Evolutionary conservation across 2,888 invertebrate species (phyloP).

Genomic region (Drosophila quinaria): DNA sequence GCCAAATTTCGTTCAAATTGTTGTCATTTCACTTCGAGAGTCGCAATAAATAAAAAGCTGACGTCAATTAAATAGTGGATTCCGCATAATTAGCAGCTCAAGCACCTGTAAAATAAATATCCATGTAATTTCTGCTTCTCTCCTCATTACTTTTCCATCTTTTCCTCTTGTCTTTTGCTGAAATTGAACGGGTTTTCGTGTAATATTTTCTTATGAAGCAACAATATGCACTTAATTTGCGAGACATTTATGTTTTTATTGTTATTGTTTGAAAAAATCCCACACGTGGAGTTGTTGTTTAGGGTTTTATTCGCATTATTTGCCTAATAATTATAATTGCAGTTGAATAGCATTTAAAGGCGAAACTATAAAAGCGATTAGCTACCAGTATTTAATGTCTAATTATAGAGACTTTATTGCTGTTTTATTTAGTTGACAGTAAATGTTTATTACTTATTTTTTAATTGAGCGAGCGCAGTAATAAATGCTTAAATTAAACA

Average conservation of each 20-base stretch:
- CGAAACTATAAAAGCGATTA: constrained; percentile 63
- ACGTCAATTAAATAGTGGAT: constrained; percentile 28
- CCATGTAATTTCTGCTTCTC: background rate
- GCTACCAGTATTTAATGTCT: constrained; percentile 49
- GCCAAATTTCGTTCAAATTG: background rate
- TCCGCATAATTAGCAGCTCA: constrained; percentile 59
- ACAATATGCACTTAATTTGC: constrained; percentile 46
- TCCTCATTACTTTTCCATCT: background rate
- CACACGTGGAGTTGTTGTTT: background rate
- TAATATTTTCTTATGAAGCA: constrained; percentile 7
- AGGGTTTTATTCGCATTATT: constrained; percentile 47
- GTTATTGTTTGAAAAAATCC: constrained; percentile 11
- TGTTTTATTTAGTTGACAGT: constrained; percentile 13
- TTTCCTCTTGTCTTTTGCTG: constrained; percentile 3
- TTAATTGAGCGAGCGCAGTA: constrained; percentile 12
- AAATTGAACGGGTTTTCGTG: constrained; percentile 17
- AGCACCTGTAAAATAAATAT: constrained; percentile 39
- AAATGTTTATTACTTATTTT: constrained; percentile 20
- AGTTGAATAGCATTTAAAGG: constrained; percentile 53
- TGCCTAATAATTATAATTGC: constrained; percentile 54
- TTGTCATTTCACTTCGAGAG: constrained; percentile 2
- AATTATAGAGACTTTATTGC: constrained; percentile 40
- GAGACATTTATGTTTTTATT: constrained; percentile 13
- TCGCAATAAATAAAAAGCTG: background rate
- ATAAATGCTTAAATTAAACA: constrained; percentile 15